Base-by-base conservation (phyloP, 92 coral and sea anemone species). In the Bergia puertoricense region DNA sequence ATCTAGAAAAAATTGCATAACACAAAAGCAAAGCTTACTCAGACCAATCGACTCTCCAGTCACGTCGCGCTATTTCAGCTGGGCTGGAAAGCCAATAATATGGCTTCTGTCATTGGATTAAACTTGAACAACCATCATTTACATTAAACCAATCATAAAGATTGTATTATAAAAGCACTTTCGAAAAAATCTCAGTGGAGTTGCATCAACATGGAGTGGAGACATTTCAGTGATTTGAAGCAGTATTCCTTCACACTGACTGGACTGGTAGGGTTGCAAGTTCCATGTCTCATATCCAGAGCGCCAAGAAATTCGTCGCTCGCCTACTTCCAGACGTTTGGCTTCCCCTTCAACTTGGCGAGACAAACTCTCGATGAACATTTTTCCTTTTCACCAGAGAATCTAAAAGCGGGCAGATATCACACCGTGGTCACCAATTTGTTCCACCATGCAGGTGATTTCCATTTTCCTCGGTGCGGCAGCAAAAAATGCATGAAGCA, bases 331-430 rank as follows among this genome's bases (percentile, higher is more conserved):
- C 95, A 95, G 62, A 56, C 62, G 3, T 77, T 92, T 30, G 98
- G 98, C 23, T 92, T 93, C 74, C 95, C 95, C 15, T 96, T 96
- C 86, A 93, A 93, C 79, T 84, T 96, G 93, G 57, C 91, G n/a
- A 85, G 66, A 67, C 36, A 20, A 18, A 89, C 91, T 7, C 88
- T 96, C 69, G 89, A 86, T 77, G 77, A 81, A 18, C 98, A 96
- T 79, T 92, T 96, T 85, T 77, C 98, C 36, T 96, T 96, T 79
- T 96, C 98, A 0, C 94, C 96, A 15, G 94, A 91, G 76, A 96
- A 96, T 67, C 77, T 96, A 74, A 46, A 67, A 41, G 90, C 86
- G 71, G 98, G 98, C 80, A 90, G 98, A 62, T 93, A 86, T 77
- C 83, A 96, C 81, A 96, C 98, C 20, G 73, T 94, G 54, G 89